A percentile compares a stretch with the other conserved stretches of the same genome.
Evolutionary conservation across 2,113 vertebrate species (phyloP).

Genomic region (Sula dactylatra): DNA sequence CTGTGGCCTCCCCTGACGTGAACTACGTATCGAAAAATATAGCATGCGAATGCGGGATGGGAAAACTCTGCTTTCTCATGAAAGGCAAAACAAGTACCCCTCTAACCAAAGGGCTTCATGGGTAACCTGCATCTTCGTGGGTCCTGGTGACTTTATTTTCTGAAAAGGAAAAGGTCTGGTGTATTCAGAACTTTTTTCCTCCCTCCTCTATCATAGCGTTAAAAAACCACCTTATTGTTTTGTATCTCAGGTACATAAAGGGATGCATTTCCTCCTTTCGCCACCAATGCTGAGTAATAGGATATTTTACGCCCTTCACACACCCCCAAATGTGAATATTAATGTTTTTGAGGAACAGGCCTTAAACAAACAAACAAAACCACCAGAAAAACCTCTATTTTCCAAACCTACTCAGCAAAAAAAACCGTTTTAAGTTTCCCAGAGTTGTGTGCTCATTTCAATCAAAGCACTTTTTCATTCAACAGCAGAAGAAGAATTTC

Average conservation of each 20-base stretch:
- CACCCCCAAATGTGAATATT: background rate
- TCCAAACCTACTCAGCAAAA: background rate
- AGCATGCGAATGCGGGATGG: background rate
- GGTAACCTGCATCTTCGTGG: background rate
- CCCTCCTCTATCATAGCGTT: accelerated
- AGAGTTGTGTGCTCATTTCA: background rate
- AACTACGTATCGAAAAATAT: accelerated
- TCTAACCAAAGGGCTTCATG: background rate
- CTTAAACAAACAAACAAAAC: background rate
- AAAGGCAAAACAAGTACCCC: background rate
- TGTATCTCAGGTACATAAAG: background rate
- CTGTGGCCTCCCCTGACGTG: background rate
- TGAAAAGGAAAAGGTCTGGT: background rate
- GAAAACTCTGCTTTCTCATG: background rate
- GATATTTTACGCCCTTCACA: background rate
- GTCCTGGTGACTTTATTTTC: background rate
- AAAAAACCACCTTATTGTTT: background rate
- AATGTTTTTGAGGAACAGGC: background rate
- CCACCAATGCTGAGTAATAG: background rate
- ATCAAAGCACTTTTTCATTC: background rate
- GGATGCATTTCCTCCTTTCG: background rate
- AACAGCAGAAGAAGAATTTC: background rate
- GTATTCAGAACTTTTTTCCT: background rate
- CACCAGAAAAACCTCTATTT: background rate
- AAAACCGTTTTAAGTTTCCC: background rate